Conservation (phyloP, 2,797 vertebrate species). For the Allobates femoralis region DNA sequence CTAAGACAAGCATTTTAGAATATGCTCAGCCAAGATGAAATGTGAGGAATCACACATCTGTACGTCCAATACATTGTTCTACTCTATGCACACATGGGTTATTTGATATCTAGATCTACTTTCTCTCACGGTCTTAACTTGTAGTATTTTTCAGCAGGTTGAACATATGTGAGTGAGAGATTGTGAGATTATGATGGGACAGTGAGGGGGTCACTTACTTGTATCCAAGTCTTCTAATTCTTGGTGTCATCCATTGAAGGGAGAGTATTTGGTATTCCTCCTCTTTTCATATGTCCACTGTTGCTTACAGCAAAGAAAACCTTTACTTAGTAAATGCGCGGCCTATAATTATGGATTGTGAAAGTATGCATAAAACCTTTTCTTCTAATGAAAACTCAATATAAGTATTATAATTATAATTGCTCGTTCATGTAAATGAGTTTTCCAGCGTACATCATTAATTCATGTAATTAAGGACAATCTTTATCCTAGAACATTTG, state of each 20-base stretch:
- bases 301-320: slow-evolving; percentile 2
- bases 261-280: background rate
- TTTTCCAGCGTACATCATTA: slow-evolving; percentile 60
- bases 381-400: slow-evolving; percentile 62
- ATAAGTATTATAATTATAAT: slow-evolving; percentile 62
- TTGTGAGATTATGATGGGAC: background rate
- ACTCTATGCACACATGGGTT: too few species aligned
- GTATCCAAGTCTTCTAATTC: background rate
- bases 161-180: background rate
- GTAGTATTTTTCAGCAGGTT: background rate
- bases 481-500: slow-evolving; percentile 55
- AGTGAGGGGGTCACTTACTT: background rate
- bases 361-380: slow-evolving; percentile 53
- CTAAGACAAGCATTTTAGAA: too few species aligned
- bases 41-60: too few species aligned
- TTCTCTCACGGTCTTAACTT: too few species aligned
- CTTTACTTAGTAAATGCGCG: slow-evolving; percentile 30
- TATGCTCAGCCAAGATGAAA: too few species aligned
- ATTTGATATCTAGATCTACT: too few species aligned
- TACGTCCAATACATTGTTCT: too few species aligned
- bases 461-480: slow-evolving; percentile 64
- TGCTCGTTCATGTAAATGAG: slow-evolving; percentile 61
- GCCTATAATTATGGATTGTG: slow-evolving; percentile 47
- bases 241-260: background rate
- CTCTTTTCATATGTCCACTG: background rate